These are phyloP conservation scores for Caenorhabditis inopinata DNA, from an alignment of 1,140 invertebrate genomes.

Conservation along the genomic window DNA sequence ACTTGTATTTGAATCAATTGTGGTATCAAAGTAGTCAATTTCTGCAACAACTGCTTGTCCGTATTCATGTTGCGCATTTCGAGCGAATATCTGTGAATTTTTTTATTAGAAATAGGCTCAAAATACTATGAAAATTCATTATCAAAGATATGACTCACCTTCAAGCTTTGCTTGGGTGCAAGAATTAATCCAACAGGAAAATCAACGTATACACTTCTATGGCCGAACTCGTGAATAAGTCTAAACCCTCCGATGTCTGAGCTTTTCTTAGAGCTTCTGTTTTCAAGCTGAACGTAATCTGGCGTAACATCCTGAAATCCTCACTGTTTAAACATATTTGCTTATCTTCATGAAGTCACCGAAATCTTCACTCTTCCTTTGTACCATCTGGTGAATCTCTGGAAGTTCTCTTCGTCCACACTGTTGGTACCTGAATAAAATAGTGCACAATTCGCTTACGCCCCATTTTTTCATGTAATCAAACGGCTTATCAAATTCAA, in stretches of 20 bases:
- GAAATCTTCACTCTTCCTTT: constrained; percentile 24
- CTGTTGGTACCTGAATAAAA: not conserved
- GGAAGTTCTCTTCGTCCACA: constrained; percentile 22
- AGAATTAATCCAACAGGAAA: not conserved
- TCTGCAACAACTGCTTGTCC: not conserved
- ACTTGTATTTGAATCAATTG: not conserved
- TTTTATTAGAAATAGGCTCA: too few species aligned
- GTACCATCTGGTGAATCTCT: constrained; percentile 32
- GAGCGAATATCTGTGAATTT: not conserved
- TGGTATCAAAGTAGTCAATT: constrained; percentile 16
- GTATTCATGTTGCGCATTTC: not conserved
- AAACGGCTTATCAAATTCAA: too few species aligned
- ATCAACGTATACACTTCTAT: not conserved
- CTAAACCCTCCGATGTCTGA: not conserved
- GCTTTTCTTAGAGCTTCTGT: constrained; percentile 6
- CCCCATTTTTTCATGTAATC: too few species aligned
- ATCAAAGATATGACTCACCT: too few species aligned
- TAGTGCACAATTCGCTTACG: too few species aligned
- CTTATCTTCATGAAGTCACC: not conserved
- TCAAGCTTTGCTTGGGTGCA: constrained; percentile 6
- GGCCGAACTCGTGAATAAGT: constrained; percentile 8
- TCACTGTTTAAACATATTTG: not conserved
- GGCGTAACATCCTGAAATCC: constrained; percentile 5
- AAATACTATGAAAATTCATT: too few species aligned
- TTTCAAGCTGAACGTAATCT: not conserved